Base-by-base conservation (phyloP, 2,113 vertebrate species). In the Ammodytes dubius region DNA sequence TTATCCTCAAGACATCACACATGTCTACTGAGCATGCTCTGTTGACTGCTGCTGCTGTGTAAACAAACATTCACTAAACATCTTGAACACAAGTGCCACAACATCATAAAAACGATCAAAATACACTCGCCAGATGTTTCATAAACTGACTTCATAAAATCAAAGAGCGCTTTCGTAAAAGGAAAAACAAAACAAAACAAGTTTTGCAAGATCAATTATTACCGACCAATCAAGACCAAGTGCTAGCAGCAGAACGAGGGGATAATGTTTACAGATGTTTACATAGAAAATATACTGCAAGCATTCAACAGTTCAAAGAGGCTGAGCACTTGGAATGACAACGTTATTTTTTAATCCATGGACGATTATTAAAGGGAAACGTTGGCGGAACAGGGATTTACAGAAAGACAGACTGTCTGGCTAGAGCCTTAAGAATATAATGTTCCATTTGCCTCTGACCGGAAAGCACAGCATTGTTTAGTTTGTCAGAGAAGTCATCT, bases 381-480 rank as follows among this genome's bases (percentile, higher is more conserved):
- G 7, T 50, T 6, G 39, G 17, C 64, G 27, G 8, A 49, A 56
- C 2, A 9, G 15, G 14, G 8, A 40, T 67, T 49, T 58, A 40
- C 43, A 75, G 17, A 57, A 69, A 69, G 58, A 60, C 82, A 47
- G 74, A 58, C 68, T 40, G 67, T n/a, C 42, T 42, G 69, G 8
- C 45, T 40, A 52, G 35, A 47, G 43, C 61, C 37, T 0, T 27
- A 14, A 81, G 74, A 73, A 70, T 75, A 57, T 50, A 43, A 85
- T 70, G 88, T 82, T 81, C 73, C 5, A 46, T 82, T 46, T n/a
- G 73, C 12, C 27, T 70, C 53, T n/a, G 17, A 73, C 81, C 75
- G 80, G 80, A 90, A 87, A 74, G 2, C 49, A 37, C 58, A 46
- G 82, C 81, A 86, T 86, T 87, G 86, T 90, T 87, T 85, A 46